Conservation (phyloP, 2,113 vertebrate species). For the Balaeniceps rex region DNA sequence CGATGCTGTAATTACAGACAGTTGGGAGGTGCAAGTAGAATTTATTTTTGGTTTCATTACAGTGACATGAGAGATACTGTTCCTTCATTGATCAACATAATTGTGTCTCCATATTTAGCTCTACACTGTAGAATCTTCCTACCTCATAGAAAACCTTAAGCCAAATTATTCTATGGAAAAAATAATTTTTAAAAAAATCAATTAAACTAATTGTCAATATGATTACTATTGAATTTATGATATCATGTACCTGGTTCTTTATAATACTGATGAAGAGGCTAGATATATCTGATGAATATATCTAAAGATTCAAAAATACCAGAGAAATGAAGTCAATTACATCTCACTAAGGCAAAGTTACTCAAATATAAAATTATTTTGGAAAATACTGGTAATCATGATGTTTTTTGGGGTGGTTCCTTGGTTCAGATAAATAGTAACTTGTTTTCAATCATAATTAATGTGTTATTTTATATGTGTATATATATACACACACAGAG, state of each 20-base stretch:
- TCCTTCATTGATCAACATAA: conserved; percentile 22
- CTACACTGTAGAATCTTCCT: background rate
- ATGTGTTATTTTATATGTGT: background rate
- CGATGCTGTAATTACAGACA: background rate
- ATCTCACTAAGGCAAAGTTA: background rate
- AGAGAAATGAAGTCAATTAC: background rate
- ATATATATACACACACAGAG: background rate
- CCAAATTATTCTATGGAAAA: background rate
- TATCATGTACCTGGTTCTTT: background rate
- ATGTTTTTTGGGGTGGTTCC: background rate
- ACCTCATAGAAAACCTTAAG: background rate
- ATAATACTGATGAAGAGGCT: background rate
- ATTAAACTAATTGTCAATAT: background rate
- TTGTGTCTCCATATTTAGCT: conserved; percentile 16
- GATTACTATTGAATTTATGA: background rate
- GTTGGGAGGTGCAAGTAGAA: background rate
- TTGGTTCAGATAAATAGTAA: background rate
- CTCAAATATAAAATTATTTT: background rate
- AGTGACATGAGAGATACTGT: background rate
- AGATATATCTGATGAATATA: background rate
- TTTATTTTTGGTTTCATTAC: conserved; percentile 54
- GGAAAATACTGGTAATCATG: background rate
- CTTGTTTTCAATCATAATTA: background rate
- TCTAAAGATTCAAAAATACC: background rate
- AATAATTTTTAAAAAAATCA: background rate